phyloP scores from a whole-genome alignment of 1,140 invertebrate species.

The Dryas iulia region DNA sequence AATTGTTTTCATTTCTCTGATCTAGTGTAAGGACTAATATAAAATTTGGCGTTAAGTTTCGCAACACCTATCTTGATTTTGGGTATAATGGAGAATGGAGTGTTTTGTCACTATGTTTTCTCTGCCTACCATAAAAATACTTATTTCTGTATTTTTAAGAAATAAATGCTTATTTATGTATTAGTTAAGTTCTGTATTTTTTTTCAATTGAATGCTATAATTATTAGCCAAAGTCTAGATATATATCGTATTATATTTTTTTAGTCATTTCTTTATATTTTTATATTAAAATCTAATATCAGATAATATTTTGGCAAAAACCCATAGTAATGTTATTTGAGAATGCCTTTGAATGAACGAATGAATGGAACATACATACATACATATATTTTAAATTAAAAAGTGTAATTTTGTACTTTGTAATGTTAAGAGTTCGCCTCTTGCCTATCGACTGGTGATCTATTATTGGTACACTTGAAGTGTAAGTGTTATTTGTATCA shows the following conservation, averaged over 20 bases:
- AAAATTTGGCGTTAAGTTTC: too few relatives aligned
- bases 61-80: too few relatives aligned
- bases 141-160: too few relatives aligned
- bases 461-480: background rate
- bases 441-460: constrained; percentile 29
- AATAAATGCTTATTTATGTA: too few relatives aligned
- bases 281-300: background rate
- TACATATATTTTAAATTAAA: constrained; percentile 43
- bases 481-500: background rate
- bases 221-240: too few relatives aligned
- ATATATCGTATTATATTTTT: background rate
- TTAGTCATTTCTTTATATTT: background rate
- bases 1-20: too few relatives aligned
- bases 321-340: constrained; percentile 29
- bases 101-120: too few relatives aligned
- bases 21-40: too few relatives aligned
- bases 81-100: too few relatives aligned
- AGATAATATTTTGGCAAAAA: background rate
- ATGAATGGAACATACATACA: constrained; percentile 10
- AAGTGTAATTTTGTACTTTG: constrained; percentile 47
- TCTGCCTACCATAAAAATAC: too few relatives aligned
- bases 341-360: constrained; percentile 35
- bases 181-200: too few relatives aligned
- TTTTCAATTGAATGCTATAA: too few relatives aligned
- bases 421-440: constrained; percentile 41